Evolutionary conservation across 2,888 invertebrate species (phyloP).

Genomic region (Cosmia trapezina): DNA sequence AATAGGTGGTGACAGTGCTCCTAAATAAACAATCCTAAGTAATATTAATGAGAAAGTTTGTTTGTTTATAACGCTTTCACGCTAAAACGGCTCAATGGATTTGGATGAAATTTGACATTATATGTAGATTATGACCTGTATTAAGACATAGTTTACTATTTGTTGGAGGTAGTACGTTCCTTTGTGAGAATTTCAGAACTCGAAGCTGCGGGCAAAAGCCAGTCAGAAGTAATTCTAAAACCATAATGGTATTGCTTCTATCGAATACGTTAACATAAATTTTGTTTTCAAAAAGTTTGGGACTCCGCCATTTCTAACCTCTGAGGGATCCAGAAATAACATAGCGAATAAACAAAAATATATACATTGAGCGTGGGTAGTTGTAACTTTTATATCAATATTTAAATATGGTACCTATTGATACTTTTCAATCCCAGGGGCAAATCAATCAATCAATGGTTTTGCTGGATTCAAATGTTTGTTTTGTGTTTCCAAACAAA

Average conservation of each 20-base stretch:
- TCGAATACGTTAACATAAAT: constrained; percentile 14
- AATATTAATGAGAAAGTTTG: too few relatives aligned
- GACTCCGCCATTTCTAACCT: neutral
- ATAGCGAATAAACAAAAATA: constrained; percentile 16
- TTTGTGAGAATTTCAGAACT: too few relatives aligned
- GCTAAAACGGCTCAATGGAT: too few relatives aligned
- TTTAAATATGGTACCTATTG: constrained; percentile 5
- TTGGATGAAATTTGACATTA: too few relatives aligned
- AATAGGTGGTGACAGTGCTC: neutral
- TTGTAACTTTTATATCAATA: constrained; percentile 5
- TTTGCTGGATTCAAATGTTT: too few relatives aligned
- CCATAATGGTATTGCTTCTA: constrained; percentile 17
- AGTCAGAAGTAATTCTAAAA: constrained; percentile 2
- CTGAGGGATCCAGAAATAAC: constrained; percentile 10
- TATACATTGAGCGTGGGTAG: neutral
- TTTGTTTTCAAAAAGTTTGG: constrained; percentile 24
- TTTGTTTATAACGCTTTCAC: too few relatives aligned
- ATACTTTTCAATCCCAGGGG: neutral
- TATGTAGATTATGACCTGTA: too few relatives aligned
- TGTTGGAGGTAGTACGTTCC: too few relatives aligned
- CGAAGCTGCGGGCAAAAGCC: too few relatives aligned
- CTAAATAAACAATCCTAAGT: neutral
- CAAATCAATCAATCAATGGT: too few relatives aligned
- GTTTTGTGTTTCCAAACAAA: too few relatives aligned
- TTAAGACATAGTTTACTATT: too few relatives aligned